Percentiles rank a stretch among this genome's conserved stretches.
Evolutionary conservation across 2,113 vertebrate genomes (phyloP).

Genomic region (Limanda limanda): DNA sequence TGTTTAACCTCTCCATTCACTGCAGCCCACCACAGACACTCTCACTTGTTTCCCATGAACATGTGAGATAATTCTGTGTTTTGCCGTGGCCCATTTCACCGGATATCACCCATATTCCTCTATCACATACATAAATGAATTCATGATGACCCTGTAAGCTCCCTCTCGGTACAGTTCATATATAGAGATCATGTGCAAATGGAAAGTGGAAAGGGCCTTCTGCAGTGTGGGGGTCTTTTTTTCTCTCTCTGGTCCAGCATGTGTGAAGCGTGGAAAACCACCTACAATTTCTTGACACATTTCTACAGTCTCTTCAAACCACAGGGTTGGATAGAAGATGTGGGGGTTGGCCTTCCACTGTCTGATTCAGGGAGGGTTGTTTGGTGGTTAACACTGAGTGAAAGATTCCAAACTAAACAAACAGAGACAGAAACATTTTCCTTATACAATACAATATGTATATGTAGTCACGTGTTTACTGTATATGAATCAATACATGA

Average conservation of each 20-base stretch:
- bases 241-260: neutral
- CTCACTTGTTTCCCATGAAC: neutral
- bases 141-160: too few species aligned
- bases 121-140: neutral
- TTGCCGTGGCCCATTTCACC: neutral
- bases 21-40: neutral
- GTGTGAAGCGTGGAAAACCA: slow-evolving; percentile 39
- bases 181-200: too few species aligned
- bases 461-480: neutral
- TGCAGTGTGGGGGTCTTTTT: neutral
- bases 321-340: neutral
- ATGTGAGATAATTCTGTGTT: neutral
- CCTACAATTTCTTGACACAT: slow-evolving; percentile 35
- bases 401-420: neutral
- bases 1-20: neutral
- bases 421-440: too few species aligned
- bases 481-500: too few species aligned
- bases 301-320: slow-evolving; percentile 26
- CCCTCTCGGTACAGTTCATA: too few species aligned
- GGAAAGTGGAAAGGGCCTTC: neutral
- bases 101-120: neutral
- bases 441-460: neutral
- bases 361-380: neutral
- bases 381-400: too few species aligned
- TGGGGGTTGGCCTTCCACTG: neutral